Evolutionary conservation across 1,140 invertebrate genomes (phyloP), one percentile per base, ranked within the genome.

Genomic region (Rhagoletis zephyria): DNA sequence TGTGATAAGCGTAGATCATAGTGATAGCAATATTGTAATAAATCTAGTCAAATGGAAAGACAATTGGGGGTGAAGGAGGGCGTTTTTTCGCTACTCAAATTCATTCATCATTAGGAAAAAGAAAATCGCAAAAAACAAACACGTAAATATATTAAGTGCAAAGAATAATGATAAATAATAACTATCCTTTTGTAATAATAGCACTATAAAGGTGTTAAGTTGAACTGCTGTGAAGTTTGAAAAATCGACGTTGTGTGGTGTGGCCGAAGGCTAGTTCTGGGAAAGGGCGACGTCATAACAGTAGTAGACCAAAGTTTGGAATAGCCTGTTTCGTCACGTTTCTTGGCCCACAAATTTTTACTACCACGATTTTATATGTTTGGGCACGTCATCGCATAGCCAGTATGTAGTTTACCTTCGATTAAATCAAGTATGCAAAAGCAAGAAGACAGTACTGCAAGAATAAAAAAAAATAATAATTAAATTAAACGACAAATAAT

Each of bases 241-340:
- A 81, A 81, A 81, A 81, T 81, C 74, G 74, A 81, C 48, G 48
- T 56, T 81, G 74, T 81, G 74, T 59, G 67, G 67, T 74, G 67
- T 30, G 67, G 42, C 16, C 14, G 6, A 4, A 81, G 74, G 48
- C 74, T 30, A 45, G 48, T 42, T 81, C n/a, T 81, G 19, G 74
- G 45, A 56, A 19, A 51, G 74, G 74, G 16, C 45, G 48, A n/a
- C 74, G 45, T 56, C 74, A 16, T 81, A 56, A 6, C 10, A 42
- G 74, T 56, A 48, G 16, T 12, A 51, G 45, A 56, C n/a, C 7
- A 81, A 4, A 56, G 16, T 81, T 45, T 19, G 48, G 45, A 51
- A 9, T 14, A 81, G 48, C 7, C 7, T 30, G 2, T 56, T 56
- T 56, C 6, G 16, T n/a, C 48, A 81, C 74, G n/a, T 81, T 81